These are phyloP conservation scores for Mus spicilegus DNA, from an alignment of 2,113 vertebrate species.

Conservation along the genomic window DNA sequence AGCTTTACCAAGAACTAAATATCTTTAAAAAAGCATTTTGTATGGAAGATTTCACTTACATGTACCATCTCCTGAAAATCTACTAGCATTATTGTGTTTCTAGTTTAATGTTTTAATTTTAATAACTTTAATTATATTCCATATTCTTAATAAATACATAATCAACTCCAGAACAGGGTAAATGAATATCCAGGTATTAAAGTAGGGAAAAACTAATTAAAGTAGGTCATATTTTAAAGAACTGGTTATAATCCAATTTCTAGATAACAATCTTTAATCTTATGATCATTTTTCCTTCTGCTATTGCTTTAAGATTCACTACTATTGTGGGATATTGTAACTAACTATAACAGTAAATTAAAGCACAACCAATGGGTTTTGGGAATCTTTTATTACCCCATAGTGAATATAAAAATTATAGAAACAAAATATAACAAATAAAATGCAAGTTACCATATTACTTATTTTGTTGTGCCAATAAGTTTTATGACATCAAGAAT, in stretches of 20 bases:
- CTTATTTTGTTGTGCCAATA: not conserved
- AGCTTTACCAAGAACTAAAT: not conserved
- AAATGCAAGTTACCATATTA: not conserved
- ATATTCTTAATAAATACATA: constrained; percentile 55
- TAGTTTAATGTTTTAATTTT: constrained; percentile 29
- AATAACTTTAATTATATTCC: constrained; percentile 64
- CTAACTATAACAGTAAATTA: not conserved
- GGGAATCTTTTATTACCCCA: not conserved
- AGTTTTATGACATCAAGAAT: not conserved
- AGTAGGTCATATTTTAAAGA: constrained; percentile 30
- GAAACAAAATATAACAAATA: constrained; percentile 38
- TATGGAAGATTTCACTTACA: constrained; percentile 9
- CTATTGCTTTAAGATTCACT: not conserved
- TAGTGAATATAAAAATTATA: not conserved
- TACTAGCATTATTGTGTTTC: not conserved
- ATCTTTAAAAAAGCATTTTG: not conserved
- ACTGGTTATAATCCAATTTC: constrained; percentile 39
- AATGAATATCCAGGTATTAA: not conserved
- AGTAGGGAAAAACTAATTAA: constrained; percentile 42
- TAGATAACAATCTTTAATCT: not conserved
- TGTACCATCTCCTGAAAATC: constrained; percentile 34
- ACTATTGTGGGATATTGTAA: not conserved
- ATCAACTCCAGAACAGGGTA: not conserved
- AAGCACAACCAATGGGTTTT: not conserved
- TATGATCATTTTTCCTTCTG: constrained; percentile 52